Percentiles rank a stretch among this genome's conserved stretches.
phyloP scores from a whole-genome alignment of 92 coral and sea anemone genomes.

The Palythoa grandis region DNA sequence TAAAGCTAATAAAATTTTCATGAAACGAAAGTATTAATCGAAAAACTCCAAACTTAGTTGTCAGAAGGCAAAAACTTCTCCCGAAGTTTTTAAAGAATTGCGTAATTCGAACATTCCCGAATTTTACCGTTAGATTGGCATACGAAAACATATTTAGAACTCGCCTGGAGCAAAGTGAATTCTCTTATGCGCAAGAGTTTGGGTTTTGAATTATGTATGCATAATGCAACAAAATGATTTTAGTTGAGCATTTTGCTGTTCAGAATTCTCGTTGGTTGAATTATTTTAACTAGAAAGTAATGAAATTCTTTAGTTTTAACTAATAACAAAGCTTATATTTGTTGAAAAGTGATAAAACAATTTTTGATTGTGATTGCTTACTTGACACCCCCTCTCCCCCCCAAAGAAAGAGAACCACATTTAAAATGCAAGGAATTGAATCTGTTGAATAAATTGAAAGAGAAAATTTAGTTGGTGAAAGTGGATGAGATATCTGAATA shows the following conservation, averaged over 20 bases:
- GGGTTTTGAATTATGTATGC: not conserved
- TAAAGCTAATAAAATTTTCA: conserved; percentile 2
- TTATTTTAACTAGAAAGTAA: not conserved
- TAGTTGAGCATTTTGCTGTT: not conserved
- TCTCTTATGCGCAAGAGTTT: not conserved
- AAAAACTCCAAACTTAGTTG: not conserved
- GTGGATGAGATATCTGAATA: too few relatives aligned
- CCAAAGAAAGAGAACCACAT: not conserved
- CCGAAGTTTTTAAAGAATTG: not conserved
- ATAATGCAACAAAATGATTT: not conserved
- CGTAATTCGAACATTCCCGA: not conserved
- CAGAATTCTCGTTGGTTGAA: not conserved
- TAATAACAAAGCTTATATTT: not conserved
- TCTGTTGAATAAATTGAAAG: not conserved
- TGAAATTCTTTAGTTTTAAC: not conserved
- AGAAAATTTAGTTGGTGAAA: too few relatives aligned
- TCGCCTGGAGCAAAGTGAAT: not conserved
- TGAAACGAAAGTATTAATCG: not conserved
- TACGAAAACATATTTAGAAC: not conserved
- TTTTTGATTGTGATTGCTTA: not conserved
- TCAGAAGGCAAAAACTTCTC: not conserved
- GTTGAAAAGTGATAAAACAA: not conserved
- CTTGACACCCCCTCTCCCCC: not conserved
- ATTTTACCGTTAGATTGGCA: not conserved
- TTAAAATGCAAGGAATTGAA: not conserved